Evolutionary conservation across 2,797 vertebrate species (phyloP).

Genomic region (Silurus lanzhouensis): DNA sequence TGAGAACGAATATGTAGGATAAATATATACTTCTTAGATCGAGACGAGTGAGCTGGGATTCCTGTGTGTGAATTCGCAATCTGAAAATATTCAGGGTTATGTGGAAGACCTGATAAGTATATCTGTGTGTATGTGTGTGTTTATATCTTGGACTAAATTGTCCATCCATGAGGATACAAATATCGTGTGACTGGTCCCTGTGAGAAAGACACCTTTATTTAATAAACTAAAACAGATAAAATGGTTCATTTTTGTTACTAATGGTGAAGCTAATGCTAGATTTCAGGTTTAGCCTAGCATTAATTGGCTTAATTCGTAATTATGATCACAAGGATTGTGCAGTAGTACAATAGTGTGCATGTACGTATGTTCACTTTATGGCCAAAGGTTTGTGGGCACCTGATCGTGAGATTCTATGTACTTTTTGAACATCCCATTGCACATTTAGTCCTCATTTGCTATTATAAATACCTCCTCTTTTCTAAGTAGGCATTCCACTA

Average conservation of each 20-base stretch:
- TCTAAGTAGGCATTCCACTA: too few species aligned
- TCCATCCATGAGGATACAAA: too few species aligned
- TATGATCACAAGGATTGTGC: background rate
- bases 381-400: too few species aligned
- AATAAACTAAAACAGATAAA: background rate
- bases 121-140: constrained; percentile 15
- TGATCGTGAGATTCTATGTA: too few species aligned
- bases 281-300: background rate
- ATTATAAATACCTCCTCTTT: too few species aligned
- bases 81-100: constrained; percentile 14
- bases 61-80: constrained; percentile 25
- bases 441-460: too few species aligned
- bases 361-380: background rate
- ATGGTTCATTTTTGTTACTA: background rate
- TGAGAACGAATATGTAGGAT: background rate
- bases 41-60: constrained; percentile 11
- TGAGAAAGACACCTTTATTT: background rate
- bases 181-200: too few species aligned
- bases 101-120: background rate
- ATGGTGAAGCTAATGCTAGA: background rate
- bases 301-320: background rate
- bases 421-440: too few species aligned
- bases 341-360: background rate
- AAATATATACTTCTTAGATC: background rate
- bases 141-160: background rate